These are phyloP conservation scores for Kradibia gibbosae DNA, from an alignment of 1,140 invertebrate species.

Conservation along the genomic window DNA sequence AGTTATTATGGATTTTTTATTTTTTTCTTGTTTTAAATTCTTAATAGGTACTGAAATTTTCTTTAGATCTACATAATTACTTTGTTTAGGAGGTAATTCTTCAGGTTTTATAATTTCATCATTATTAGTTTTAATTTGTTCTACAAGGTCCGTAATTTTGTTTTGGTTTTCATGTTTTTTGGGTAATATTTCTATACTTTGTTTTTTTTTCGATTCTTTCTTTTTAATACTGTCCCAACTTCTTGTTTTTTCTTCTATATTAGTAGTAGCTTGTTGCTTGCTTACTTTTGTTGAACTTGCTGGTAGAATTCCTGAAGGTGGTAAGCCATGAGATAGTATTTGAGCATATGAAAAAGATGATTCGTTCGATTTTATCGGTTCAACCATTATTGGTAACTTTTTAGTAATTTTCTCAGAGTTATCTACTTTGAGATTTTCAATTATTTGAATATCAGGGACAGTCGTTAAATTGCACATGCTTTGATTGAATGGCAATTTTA, in stretches of 20 bases:
- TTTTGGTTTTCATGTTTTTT: conserved; percentile 26
- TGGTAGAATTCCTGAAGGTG: conserved; percentile 51
- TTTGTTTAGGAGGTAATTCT: conserved; percentile 35
- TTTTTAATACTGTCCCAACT: conserved; percentile 40
- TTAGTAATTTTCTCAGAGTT: not conserved
- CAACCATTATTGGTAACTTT: not conserved
- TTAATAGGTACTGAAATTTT: conserved; percentile 16
- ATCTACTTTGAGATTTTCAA: too few species aligned
- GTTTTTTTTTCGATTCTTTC: conserved; percentile 46
- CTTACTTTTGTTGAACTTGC: not conserved
- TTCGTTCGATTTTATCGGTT: conserved; percentile 54
- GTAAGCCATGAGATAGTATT: conserved; percentile 80
- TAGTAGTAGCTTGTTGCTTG: not conserved
- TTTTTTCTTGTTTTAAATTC: conserved; percentile 23
- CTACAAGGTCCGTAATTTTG: conserved; percentile 5
- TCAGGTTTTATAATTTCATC: conserved; percentile 30
- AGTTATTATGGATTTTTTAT: conserved; percentile 17
- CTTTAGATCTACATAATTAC: not conserved
- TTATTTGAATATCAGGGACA: too few species aligned
- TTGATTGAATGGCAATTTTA: too few species aligned
- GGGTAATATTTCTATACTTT: not conserved
- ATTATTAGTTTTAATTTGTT: conserved; percentile 29
- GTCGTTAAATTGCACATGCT: too few species aligned
- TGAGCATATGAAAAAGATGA: conserved; percentile 80
- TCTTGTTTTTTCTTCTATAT: conserved; percentile 18